These are phyloP conservation scores for Geopemphigus sp. DNA, from an alignment of 1,140 invertebrate genomes.

Conservation along the genomic window DNA sequence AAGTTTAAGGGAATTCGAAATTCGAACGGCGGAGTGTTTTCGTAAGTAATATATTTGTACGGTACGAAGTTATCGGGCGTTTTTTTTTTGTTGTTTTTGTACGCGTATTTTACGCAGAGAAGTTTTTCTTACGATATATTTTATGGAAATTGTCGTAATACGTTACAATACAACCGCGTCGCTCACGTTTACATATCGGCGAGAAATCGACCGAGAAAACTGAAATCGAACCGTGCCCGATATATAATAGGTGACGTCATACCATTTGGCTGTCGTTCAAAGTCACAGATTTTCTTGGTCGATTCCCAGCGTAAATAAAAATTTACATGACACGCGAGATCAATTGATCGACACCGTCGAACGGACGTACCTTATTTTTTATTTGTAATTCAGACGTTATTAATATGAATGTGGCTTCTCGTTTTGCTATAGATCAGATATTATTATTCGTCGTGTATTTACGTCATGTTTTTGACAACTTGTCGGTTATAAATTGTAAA, in stretches of 20 bases:
- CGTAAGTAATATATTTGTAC: too few relatives aligned
- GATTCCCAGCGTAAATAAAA: background rate
- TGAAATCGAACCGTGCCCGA: background rate
- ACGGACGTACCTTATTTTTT: background rate
- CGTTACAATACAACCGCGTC: background rate
- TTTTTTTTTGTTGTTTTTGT: too few relatives aligned
- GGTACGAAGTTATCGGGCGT: too few relatives aligned
- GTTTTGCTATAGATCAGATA: too few relatives aligned
- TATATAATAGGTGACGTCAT: slow-evolving; percentile 14
- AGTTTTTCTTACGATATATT: background rate
- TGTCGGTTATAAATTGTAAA: too few relatives aligned
- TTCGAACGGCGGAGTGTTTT: too few relatives aligned
- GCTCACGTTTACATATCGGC: background rate
- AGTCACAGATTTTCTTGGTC: background rate
- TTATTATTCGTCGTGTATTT: too few relatives aligned
- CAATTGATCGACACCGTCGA: slow-evolving; percentile 2
- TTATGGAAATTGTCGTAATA: background rate
- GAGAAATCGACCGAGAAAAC: background rate
- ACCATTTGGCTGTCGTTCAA: slow-evolving; percentile 8
- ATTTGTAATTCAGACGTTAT: too few relatives aligned
- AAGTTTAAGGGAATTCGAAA: too few relatives aligned
- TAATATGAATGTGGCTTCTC: too few relatives aligned
- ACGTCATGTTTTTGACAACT: too few relatives aligned
- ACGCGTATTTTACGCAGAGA: too few relatives aligned
- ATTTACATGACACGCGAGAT: background rate